Evolutionary conservation across 2,113 vertebrate genomes (phyloP), one percentile per base, ranked within the genome.

Genomic region (Callithrix jacchus): DNA sequence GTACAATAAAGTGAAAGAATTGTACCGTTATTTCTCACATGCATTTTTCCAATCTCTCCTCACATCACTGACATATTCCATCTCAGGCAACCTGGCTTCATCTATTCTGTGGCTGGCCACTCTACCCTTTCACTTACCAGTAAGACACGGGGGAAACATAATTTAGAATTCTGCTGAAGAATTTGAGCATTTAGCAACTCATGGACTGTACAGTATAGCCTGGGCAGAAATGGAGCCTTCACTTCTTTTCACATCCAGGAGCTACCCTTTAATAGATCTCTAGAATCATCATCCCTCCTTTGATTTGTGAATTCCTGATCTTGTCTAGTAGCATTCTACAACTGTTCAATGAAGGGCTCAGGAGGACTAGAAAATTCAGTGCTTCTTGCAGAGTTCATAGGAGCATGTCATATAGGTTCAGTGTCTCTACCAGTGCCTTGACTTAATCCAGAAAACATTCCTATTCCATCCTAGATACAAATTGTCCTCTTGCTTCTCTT

Each of bases 91-190:
- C 66, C 91, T 97, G 0, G 27, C 79, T 96, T 95, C 76, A 74
- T 96, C 45, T 79, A 2, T 90, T 92, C 95, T 85, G 21, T 93
- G 1, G 0, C 79, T 97, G 88, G 73, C 89, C 25, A 81, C 92
- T 96, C 91, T 86, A 92, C 68, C 77, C 92, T 97, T 70, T 90
- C 92, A 81, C 64, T 91, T 93, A 90, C 77, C 94, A 92, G n/a
- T 94, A 54, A 96, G 79, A 74, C 68, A 70, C 81, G 83, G 89
- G 98, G 94, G 85, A 94, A 96, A 94, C 92, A 76, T 88, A 94
- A 58, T 79, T 91, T 91, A 96, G 95, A 97, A 97, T 97, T 89
- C 13, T 16, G 79, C 54, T 91, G 86, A 97, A 54, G 3, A 42
- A 25, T 92, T 91, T 94, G 76, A 95, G 17, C 83, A 21, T 87